A percentile compares a stretch with the other conserved stretches of the same genome.
These are phyloP conservation scores for Gila orcuttii DNA, from an alignment of 2,113 vertebrate genomes.

Conservation along the genomic window DNA sequence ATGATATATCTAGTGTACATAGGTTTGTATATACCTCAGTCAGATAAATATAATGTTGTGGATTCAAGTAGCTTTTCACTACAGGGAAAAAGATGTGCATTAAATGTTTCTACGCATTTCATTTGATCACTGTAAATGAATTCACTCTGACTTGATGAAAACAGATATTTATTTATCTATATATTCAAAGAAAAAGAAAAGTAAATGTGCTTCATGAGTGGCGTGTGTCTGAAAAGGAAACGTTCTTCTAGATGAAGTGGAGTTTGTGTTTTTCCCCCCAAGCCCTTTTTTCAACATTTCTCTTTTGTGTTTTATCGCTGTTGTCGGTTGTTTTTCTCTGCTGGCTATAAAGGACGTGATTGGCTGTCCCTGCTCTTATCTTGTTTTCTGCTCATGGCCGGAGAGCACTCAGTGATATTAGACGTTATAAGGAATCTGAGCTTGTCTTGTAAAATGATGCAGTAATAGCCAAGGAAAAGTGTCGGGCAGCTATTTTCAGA, in stretches of 20 bases:
- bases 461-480: constrained; percentile 36
- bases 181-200: constrained; percentile 16
- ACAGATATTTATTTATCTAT: constrained; percentile 14
- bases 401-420: not conserved
- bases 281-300: not conserved
- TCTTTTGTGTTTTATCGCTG: not conserved
- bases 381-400: not conserved
- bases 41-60: not conserved
- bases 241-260: not conserved
- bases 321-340: constrained; percentile 17
- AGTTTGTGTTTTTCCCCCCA: not conserved
- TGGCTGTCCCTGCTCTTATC: not conserved
- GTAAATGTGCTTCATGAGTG: not conserved
- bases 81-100: not conserved
- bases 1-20: constrained; percentile 24
- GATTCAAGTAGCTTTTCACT: constrained; percentile 10
- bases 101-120: constrained; percentile 28
- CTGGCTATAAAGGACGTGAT: constrained; percentile 8
- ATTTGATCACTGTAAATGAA: not conserved
- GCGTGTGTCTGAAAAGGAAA: not conserved
- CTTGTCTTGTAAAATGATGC: not conserved
- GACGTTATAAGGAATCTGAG: not conserved
- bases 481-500: constrained; percentile 37
- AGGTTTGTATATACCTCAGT: constrained; percentile 36
- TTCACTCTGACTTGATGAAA: not conserved